Base-by-base conservation (phyloP, 2,113 vertebrate species). In the Chloroceryle aenea region DNA sequence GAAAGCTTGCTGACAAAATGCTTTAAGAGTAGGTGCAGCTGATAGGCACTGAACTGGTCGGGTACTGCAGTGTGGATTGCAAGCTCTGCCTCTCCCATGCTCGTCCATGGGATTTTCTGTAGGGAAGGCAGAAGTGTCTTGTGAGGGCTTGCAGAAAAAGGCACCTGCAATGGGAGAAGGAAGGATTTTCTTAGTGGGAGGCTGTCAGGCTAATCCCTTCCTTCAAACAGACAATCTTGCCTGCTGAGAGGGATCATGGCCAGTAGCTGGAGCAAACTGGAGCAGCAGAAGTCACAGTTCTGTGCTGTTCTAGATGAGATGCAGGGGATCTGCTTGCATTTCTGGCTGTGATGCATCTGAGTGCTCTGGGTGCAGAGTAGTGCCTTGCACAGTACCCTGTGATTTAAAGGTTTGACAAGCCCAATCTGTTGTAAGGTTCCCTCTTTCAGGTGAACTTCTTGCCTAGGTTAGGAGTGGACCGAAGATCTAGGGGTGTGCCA, bases 1-100 rank as follows among this genome's bases (percentile, higher is more conserved):
- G 62, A 90, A 94, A 91, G 53, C 80, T 91, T 68, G 48, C 58
- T 80, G 85, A 56, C 52, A 89, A 89, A 91, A 72, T 18, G 25
- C 20, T 66, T 69, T 36, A 62, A 38, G 55, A 67, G 62, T 62
- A 66, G 48, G 52, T 82, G 42, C 30, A 72, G 67, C 32, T 89
- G 89, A 59, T 7, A 36, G 80, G 86, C 56, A 50, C 34, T 1
- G 26, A 79, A 79, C 67, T 32, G 22, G 59, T 77, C 40, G 50
- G 68, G 21, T 10, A 13, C 14, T 64, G 27, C 56, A 36, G n/a
- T 9, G 12, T 4, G 43, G 76, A 32, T 80, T 90, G 52, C 67
- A 73, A 45, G 40, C 74, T 92, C 43, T 68, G 62, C 67, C 48
- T 85, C 53, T 84, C 40, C 55, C 0, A 0, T 63, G 67, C 34